Conservation (phyloP, 1,140 invertebrate genomes). For the Onthophagus taurus region DNA sequence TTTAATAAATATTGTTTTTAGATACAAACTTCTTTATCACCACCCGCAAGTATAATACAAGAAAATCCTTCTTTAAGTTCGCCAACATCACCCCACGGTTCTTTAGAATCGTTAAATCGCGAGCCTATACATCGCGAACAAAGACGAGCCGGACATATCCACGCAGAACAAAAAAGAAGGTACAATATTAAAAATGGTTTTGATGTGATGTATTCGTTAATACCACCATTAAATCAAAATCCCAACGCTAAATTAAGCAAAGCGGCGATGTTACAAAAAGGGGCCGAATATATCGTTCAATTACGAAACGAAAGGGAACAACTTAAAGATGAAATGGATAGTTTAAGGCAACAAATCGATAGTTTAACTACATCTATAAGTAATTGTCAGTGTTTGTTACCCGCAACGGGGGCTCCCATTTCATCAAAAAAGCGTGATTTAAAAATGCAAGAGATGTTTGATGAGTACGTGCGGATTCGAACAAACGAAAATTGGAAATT, state of each 20-base stretch:
- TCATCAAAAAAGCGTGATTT: slow-evolving; percentile 72
- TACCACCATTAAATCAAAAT: slow-evolving; percentile 84
- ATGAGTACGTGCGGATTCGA: slow-evolving; percentile 76
- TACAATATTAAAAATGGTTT: slow-evolving; percentile 98
- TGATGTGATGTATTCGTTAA: slow-evolving; percentile 86
- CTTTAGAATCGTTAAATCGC: slow-evolving; percentile 39
- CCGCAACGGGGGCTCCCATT: slow-evolving; percentile 90
- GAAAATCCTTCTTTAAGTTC: slow-evolving; percentile 31
- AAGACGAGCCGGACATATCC: slow-evolving; percentile 78
- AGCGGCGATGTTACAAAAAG: slow-evolving; percentile 93
- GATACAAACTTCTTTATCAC: too few species aligned
- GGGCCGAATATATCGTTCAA: slow-evolving; percentile 90
- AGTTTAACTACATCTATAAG: slow-evolving; percentile 83
- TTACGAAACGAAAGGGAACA: slow-evolving; percentile 76
- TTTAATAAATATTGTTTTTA: too few species aligned
- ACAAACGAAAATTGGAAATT: slow-evolving; percentile 95
- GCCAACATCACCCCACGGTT: slow-evolving; percentile 36
- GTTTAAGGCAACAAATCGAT: slow-evolving; percentile 78
- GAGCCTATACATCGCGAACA: slow-evolving; percentile 44
- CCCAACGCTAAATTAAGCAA: slow-evolving; percentile 89
- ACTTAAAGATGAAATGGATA: slow-evolving; percentile 85
- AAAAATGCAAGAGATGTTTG: slow-evolving; percentile 91
- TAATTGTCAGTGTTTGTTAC: slow-evolving; percentile 87
- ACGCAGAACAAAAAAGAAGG: slow-evolving; percentile 94
- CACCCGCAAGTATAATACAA: too few species aligned